Conservation (phyloP, 2,888 invertebrate genomes). For the Diarsia dahlii region DNA sequence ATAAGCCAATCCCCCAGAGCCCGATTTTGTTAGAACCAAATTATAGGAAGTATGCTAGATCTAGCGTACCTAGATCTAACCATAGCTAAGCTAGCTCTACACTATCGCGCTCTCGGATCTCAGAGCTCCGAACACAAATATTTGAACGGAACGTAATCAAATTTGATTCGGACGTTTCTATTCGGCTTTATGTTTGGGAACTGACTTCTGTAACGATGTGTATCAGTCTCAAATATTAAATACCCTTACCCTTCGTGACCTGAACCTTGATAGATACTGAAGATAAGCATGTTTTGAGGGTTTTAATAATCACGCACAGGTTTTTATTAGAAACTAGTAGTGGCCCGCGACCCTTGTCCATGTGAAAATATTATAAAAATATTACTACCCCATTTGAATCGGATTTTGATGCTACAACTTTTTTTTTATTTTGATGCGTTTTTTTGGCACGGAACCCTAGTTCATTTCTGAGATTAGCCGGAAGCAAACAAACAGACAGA, state of each 20-base stretch:
- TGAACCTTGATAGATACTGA: neutral
- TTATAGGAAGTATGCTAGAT: conserved; percentile 76
- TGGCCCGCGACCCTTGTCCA: neutral
- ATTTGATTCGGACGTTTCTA: conserved; percentile 53
- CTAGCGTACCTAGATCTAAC: conserved; percentile 41
- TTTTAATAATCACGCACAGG: neutral
- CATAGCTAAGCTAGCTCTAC: conserved; percentile 44
- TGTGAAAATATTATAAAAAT: neutral
- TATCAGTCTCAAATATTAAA: conserved; percentile 34
- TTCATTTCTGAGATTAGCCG: no score
- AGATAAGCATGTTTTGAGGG: conserved; percentile 5
- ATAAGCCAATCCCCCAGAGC: conserved; percentile 73
- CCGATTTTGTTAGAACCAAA: conserved; percentile 77
- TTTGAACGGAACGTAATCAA: conserved; percentile 58
- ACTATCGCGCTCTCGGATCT: conserved; percentile 46
- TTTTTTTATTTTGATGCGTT: no score
- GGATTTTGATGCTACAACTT: no score
- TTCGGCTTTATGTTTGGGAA: conserved; percentile 37
- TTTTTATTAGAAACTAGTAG: neutral
- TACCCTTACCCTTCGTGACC: neutral
- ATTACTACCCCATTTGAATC: no score
- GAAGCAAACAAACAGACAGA: no score
- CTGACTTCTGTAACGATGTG: conserved; percentile 42
- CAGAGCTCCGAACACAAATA: conserved; percentile 58
- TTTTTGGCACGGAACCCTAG: no score